Evolutionary conservation across 1,140 invertebrate genomes (phyloP).

Genomic region (Drosophila tani): DNA sequence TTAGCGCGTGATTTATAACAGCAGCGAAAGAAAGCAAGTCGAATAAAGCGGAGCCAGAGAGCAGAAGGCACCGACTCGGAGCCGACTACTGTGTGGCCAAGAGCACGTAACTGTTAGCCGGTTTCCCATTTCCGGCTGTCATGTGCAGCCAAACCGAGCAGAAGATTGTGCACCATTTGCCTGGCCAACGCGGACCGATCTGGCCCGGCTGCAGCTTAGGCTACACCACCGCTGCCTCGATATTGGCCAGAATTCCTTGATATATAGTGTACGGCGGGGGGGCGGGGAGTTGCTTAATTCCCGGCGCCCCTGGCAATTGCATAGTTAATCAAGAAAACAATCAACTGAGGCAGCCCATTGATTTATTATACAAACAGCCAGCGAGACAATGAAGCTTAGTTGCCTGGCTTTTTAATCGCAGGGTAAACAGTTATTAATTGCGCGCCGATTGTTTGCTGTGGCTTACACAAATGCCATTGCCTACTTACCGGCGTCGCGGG

Average conservation of each 20-base stretch:
- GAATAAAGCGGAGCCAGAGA: constrained; percentile 36
- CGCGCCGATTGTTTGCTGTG: constrained; percentile 40
- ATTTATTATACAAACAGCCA: constrained; percentile 78
- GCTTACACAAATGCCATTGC: constrained; percentile 63
- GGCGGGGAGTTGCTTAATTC: constrained; percentile 45
- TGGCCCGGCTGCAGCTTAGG: constrained; percentile 45
- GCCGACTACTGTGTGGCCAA: constrained; percentile 65
- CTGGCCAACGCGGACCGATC: constrained; percentile 20
- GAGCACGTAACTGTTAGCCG: constrained; percentile 76
- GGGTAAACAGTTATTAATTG: constrained; percentile 82
- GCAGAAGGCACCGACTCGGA: constrained; percentile 10
- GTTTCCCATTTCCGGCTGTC: constrained; percentile 79
- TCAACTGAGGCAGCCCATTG: constrained; percentile 59
- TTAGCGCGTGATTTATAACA: constrained; percentile 81
- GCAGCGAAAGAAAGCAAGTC: constrained; percentile 44
- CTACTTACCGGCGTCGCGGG: constrained; percentile 46
- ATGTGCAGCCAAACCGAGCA: constrained; percentile 77
- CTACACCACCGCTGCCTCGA: constrained; percentile 20
- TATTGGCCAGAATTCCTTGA: constrained; percentile 38
- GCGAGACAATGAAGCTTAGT: constrained; percentile 39
- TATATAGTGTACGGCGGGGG: constrained; percentile 12
- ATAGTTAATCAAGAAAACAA: constrained; percentile 74
- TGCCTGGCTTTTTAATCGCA: constrained; percentile 67
- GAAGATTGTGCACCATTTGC: constrained; percentile 76
- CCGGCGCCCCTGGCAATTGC: constrained; percentile 47